phyloP scores from a whole-genome alignment of 2,888 invertebrate genomes.

The Cylloceria caligata region DNA sequence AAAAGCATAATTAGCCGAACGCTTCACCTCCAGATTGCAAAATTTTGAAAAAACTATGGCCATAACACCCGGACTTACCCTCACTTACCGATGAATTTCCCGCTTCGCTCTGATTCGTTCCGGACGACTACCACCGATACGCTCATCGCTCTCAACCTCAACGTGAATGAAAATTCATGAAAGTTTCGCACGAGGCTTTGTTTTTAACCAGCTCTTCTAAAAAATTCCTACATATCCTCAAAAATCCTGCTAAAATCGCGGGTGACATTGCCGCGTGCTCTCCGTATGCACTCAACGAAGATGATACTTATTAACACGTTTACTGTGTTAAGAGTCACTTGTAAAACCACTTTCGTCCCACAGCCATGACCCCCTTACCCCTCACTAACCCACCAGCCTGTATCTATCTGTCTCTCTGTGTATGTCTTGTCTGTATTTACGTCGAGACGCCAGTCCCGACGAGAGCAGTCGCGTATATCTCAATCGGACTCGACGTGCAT shows the following conservation, averaged over 20 bases:
- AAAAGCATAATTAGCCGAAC: too few species aligned
- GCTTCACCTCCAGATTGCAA: neutral
- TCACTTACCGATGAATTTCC: conserved; percentile 13
- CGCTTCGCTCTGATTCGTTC: conserved; percentile 56
- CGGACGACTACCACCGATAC: conserved; percentile 33
- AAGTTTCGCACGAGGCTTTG: conserved; percentile 62
- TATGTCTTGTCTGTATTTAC: conserved; percentile 64
- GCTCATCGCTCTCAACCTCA: conserved; percentile 46
- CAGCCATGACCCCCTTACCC: conserved; percentile 7
- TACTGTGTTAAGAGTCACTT: conserved; percentile 50
- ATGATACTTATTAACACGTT: conserved; percentile 44
- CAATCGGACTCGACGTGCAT: conserved; percentile 65
- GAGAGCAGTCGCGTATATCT: conserved; percentile 67
- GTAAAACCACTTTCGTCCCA: conserved; percentile 50
- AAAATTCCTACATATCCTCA: conserved; percentile 15
- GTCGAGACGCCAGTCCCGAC: conserved; percentile 71
- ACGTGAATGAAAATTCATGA: conserved; percentile 44
- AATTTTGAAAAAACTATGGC: conserved; percentile 1
- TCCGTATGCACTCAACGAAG: conserved; percentile 44
- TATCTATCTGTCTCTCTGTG: conserved; percentile 55
- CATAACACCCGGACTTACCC: conserved; percentile 49
- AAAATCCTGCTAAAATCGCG: conserved; percentile 52
- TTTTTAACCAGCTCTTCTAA: conserved; percentile 40
- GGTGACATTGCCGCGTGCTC: conserved; percentile 66
- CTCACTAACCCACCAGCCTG: conserved; percentile 45